These are phyloP conservation scores for Philopedon plagiatum DNA, from an alignment of 2,888 invertebrate genomes.

Conservation along the genomic window DNA sequence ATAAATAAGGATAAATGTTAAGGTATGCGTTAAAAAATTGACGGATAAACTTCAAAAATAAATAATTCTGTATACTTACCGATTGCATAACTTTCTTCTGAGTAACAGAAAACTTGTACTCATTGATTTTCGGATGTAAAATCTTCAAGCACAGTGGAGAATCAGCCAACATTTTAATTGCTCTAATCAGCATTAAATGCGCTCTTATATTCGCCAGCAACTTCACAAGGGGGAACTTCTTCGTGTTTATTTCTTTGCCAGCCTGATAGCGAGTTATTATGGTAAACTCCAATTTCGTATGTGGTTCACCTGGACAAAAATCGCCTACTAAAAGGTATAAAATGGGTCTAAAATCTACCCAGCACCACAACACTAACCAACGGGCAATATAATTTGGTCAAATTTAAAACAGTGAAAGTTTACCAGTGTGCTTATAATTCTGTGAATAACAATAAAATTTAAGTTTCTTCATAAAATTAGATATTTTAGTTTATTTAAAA, in stretches of 20 bases:
- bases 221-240: slow-evolving; percentile 62
- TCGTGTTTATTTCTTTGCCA: slow-evolving; percentile 40
- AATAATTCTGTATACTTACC: neutral
- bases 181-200: slow-evolving; percentile 74
- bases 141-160: slow-evolving; percentile 75
- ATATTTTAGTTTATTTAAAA: no score
- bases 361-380: neutral
- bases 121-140: slow-evolving; percentile 72
- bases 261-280: slow-evolving; percentile 47
- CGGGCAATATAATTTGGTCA: no score
- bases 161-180: slow-evolving; percentile 73
- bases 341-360: neutral
- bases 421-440: no score
- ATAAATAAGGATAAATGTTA: no score
- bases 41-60: neutral
- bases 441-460: no score
- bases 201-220: slow-evolving; percentile 66
- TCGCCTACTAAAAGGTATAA: slow-evolving; percentile 34
- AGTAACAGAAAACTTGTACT: slow-evolving; percentile 62
- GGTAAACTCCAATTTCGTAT: slow-evolving; percentile 50
- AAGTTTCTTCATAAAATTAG: no score
- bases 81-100: slow-evolving; percentile 25
- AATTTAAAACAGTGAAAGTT: no score
- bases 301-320: slow-evolving; percentile 37
- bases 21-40: neutral